Conservation (phyloP, 2,113 vertebrate genomes). For the Thamnaconus septentrionalis region DNA sequence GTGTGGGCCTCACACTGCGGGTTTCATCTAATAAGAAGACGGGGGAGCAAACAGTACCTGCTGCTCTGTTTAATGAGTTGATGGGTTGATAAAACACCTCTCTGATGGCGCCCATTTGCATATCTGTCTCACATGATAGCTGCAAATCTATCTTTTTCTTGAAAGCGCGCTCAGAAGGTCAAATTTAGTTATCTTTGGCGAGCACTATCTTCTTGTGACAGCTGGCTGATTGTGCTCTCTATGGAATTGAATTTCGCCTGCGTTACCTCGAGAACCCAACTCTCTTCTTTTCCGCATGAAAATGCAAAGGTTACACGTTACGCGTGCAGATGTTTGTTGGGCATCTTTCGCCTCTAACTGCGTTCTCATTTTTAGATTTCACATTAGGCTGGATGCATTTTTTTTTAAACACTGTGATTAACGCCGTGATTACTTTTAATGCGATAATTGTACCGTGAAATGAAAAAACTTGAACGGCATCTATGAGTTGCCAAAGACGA, state of each 20-base stretch:
- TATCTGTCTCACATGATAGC: conserved; percentile 18
- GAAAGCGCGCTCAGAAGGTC: conserved; percentile 14
- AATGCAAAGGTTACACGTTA: too few species aligned
- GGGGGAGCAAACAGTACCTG: conserved; percentile 48
- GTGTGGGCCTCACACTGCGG: conserved; percentile 43
- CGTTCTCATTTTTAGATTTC: conserved; percentile 1
- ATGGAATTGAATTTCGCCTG: too few species aligned
- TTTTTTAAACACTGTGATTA: conserved; percentile 13
- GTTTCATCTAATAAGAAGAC: conserved; percentile 48
- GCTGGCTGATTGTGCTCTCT: background rate
- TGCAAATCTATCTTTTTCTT: conserved; percentile 17
- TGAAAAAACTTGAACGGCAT: conserved; percentile 21
- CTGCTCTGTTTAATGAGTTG: conserved; percentile 51
- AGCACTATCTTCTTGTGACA: conserved; percentile 18
- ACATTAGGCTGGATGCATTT: too few species aligned
- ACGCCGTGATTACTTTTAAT: conserved; percentile 17
- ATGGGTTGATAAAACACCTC: conserved; percentile 38
- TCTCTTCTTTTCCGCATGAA: too few species aligned
- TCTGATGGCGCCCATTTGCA: conserved; percentile 19
- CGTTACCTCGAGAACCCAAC: too few species aligned
- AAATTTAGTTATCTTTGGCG: conserved; percentile 21
- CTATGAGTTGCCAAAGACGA: conserved; percentile 11
- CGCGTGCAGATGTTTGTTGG: background rate
- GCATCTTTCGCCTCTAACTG: background rate
- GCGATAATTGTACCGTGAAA: conserved; percentile 21